phyloP scores from a whole-genome alignment of 2,113 vertebrate genomes.

The Engystomops pustulosus region DNA sequence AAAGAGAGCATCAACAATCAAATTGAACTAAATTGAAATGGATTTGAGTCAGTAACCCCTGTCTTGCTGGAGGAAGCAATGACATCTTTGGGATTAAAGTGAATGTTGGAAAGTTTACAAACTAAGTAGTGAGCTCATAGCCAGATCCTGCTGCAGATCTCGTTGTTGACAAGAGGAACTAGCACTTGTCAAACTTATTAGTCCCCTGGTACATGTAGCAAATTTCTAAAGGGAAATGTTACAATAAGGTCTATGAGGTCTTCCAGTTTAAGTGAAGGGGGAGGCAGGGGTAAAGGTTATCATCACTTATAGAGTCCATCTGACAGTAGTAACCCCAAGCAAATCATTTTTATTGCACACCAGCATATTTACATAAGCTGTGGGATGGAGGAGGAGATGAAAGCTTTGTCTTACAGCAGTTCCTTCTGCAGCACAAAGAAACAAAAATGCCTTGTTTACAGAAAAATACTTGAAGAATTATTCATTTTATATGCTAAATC shows the following conservation, averaged over 20 bases:
- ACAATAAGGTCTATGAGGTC: slow-evolving; percentile 48
- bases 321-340: slow-evolving; percentile 57
- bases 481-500: slow-evolving; percentile 85
- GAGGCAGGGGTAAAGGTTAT: slow-evolving; percentile 55
- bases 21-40: slow-evolving; percentile 67
- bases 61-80: slow-evolving; percentile 23
- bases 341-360: slow-evolving; percentile 59
- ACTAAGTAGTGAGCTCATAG: slow-evolving; percentile 39
- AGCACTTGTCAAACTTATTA: rapidly evolving
- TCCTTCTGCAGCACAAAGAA: slow-evolving; percentile 33
- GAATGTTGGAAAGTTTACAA: slow-evolving; percentile 27
- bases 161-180: rapidly evolving
- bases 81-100: neutral
- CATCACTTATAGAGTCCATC: slow-evolving; percentile 57
- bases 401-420: slow-evolving; percentile 53
- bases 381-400: slow-evolving; percentile 55
- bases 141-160: rapidly evolving
- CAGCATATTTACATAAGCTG: slow-evolving; percentile 46
- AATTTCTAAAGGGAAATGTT: slow-evolving; percentile 43
- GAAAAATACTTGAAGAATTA: slow-evolving; percentile 79
- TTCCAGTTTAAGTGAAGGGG: slow-evolving; percentile 57
- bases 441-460: slow-evolving; percentile 79
- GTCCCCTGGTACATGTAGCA: neutral
- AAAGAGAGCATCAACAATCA: slow-evolving; percentile 65
- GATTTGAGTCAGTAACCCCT: slow-evolving; percentile 63